Evolutionary conservation across 2,888 invertebrate genomes (phyloP), one percentile per base, ranked within the genome.

Genomic region (Erebia epiphron): DNA sequence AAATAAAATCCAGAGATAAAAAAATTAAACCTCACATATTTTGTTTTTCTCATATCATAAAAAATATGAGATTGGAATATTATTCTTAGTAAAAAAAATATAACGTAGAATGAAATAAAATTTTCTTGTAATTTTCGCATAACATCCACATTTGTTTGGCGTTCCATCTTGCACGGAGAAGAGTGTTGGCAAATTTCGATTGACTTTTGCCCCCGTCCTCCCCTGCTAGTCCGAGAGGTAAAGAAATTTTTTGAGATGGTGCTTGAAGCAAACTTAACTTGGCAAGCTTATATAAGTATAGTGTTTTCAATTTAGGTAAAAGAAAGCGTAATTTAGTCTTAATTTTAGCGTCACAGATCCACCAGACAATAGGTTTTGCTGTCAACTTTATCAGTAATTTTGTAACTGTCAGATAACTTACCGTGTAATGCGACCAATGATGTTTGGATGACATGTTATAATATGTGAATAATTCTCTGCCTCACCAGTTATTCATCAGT

Each of bases 101-200:
- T 69, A 65, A 69, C 64, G 43, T 13, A 46, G 65, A 69, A 41
- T 58, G 58, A 60, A 56, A 69, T 65, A 68, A 68, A 72, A 68
- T 61, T 72, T 72, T 68, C 70, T 54, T 62, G 49, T 62, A 62
- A 62, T 62, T 62, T 62, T 62, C 62, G 13, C 26, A 18, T 49
- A 21, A 67, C 61, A 35, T 68, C 52, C 18, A 70, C 72, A 70
- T 72, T 72, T 73, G 64, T 68, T 65, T 58, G 41, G 70, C 61
- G 41, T 70, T 56, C 49, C 70, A 26, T 73, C 72, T 68, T 69
- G 69, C 65, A 46, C 13, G 14, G 49, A 62, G 21, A 46, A 61
- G 67, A 70, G 71, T 73, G 73, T 75, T 73, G 70, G 71, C 85
- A 88, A 86, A 84, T 88, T 84, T 86, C 87, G 88, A 90, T 89